Evolutionary conservation across 2,113 vertebrate genomes (phyloP).

Genomic region (Oncorhynchus mykiss): DNA sequence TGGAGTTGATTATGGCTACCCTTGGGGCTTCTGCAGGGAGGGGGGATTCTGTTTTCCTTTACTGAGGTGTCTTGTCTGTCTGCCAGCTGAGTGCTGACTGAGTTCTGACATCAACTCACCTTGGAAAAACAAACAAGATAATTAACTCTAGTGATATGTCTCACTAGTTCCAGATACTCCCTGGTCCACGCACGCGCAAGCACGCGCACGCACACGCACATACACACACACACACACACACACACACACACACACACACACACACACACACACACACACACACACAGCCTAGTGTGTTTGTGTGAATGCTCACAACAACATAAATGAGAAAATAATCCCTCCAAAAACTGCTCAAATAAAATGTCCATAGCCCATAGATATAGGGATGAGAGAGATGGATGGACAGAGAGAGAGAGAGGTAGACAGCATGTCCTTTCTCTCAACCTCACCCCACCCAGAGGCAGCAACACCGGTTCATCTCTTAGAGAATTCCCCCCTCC

Average conservation of each 20-base stretch:
- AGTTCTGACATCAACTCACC: conserved; percentile 66
- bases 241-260: background rate
- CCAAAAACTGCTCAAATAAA: conserved; percentile 37
- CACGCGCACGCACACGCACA: background rate
- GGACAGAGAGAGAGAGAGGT: background rate
- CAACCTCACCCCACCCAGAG: conserved; percentile 23
- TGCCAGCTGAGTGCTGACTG: conserved; percentile 55
- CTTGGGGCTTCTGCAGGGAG: no score
- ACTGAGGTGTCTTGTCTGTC: conserved; percentile 55
- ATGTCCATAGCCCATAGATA: conserved; percentile 43
- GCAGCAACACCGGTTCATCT: conserved; percentile 43
- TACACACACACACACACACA: no score
- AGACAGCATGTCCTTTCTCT: conserved; percentile 34
- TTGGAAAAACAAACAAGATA: conserved; percentile 66
- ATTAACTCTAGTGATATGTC: conserved; percentile 39
- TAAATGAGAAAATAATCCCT: background rate
- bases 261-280: conserved; percentile 11
- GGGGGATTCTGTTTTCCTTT: conserved; percentile 72
- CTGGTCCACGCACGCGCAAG: background rate
- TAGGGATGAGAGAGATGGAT: background rate
- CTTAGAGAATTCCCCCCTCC: conserved; percentile 31
- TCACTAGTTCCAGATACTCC: conserved; percentile 15
- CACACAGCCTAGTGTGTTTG: no score
- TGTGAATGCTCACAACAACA: conserved; percentile 31
- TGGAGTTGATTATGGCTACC: background rate